Evolutionary conservation across 2,888 invertebrate genomes (phyloP).

Genomic region (Eledona agricola): DNA sequence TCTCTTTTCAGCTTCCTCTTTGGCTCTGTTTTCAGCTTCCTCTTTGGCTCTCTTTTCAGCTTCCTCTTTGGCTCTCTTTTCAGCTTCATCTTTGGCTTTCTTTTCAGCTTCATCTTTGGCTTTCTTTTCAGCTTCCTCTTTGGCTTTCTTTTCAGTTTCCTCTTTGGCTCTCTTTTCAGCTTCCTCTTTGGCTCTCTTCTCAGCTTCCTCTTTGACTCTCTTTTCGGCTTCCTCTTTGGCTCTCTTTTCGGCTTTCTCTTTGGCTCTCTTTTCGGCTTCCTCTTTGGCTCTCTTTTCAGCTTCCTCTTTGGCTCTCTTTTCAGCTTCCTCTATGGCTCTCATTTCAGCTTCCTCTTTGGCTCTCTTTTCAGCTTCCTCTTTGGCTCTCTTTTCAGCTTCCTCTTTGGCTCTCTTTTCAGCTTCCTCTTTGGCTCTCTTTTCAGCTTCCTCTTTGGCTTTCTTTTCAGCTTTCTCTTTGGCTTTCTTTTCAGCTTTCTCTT

Average conservation of each 20-base stretch:
- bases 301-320: constrained; percentile 37
- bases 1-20: constrained; percentile 28
- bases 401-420: constrained; percentile 38
- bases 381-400: constrained; percentile 13
- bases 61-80: constrained; percentile 42
- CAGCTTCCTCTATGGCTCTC: constrained; percentile 34
- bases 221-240: constrained; percentile 47
- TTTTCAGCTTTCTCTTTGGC: constrained; percentile 41
- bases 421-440: constrained; percentile 37
- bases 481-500: constrained; percentile 37
- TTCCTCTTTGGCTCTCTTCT: constrained; percentile 25
- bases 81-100: constrained; percentile 41
- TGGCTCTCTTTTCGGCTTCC: constrained; percentile 28
- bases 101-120: constrained; percentile 42
- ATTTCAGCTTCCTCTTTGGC: constrained; percentile 52
- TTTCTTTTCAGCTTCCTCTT: constrained; percentile 35
- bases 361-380: constrained; percentile 30
- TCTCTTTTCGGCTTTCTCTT: constrained; percentile 38
- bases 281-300: constrained; percentile 28
- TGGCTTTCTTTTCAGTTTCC: constrained; percentile 37
- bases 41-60: constrained; percentile 38
- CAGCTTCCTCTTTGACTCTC: constrained; percentile 59
- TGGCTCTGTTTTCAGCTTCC: constrained; percentile 38
- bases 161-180: constrained; percentile 14
- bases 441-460: constrained; percentile 37